Evolutionary conservation across 2,113 vertebrate species (phyloP).

Genomic region (Anolis sagrei): DNA sequence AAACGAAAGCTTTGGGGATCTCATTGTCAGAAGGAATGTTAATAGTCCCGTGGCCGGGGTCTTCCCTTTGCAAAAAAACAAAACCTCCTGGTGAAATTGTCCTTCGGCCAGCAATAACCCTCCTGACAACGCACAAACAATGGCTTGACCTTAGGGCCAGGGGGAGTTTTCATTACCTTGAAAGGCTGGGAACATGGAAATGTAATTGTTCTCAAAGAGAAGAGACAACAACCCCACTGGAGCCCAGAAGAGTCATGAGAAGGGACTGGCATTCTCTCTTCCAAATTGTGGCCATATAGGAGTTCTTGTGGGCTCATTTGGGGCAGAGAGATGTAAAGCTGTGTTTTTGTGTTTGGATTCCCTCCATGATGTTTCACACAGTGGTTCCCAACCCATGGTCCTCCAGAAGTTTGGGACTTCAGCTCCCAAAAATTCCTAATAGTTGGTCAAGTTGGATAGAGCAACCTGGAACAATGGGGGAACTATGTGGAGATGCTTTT

Average conservation of each 20-base stretch:
- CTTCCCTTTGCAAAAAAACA: background rate
- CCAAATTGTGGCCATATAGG: background rate
- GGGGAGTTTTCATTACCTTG: background rate
- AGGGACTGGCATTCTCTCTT: background rate
- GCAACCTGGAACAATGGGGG: too few relatives aligned
- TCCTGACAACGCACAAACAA: background rate
- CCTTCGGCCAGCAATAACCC: constrained; percentile 52
- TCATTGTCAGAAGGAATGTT: constrained; percentile 15
- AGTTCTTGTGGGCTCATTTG: background rate
- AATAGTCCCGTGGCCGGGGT: background rate
- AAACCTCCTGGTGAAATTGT: constrained; percentile 21
- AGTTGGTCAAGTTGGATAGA: too few relatives aligned
- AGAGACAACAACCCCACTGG: background rate
- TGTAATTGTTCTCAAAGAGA: constrained; percentile 21
- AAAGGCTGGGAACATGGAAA: constrained; percentile 34
- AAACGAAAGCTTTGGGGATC: background rate
- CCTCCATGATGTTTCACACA: background rate
- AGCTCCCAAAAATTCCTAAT: too few relatives aligned
- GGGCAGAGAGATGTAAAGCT: background rate
- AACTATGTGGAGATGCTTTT: too few relatives aligned
- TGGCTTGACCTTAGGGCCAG: background rate
- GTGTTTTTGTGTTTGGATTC: too few relatives aligned
- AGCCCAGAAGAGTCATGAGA: fast-evolving
- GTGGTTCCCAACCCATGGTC: too few relatives aligned
- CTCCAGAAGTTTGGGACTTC: too few relatives aligned